A percentile compares a stretch with the other conserved stretches of the same genome.
These are phyloP conservation scores for Apis cerana DNA, from an alignment of 1,140 invertebrate genomes.

Conservation along the genomic window DNA sequence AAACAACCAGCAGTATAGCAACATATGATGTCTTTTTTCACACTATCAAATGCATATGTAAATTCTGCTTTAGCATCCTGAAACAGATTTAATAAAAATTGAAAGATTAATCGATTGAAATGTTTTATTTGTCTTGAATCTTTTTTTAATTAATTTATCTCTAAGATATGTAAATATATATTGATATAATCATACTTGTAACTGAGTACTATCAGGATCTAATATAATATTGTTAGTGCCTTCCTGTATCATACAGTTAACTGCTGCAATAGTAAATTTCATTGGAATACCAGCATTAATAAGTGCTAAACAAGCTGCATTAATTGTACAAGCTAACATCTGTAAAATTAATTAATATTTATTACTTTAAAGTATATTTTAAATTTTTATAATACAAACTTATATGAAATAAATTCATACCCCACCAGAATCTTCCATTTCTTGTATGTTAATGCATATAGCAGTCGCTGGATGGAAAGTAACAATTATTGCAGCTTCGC, in stretches of 20 bases:
- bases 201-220: constrained; percentile 83
- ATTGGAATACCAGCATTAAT: constrained; percentile 91
- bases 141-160: not conserved
- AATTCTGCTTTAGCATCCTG: constrained; percentile 82
- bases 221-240: constrained; percentile 84
- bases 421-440: constrained; percentile 92
- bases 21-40: constrained; percentile 84
- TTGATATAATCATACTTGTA: constrained; percentile 74
- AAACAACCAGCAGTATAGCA: constrained; percentile 87
- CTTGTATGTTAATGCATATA: constrained; percentile 91
- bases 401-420: constrained; percentile 80
- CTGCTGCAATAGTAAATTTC: constrained; percentile 90
- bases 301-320: constrained; percentile 90
- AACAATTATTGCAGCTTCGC: constrained; percentile 87
- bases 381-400: not conserved
- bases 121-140: not conserved
- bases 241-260: constrained; percentile 86
- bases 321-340: constrained; percentile 90
- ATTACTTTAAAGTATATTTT: not conserved
- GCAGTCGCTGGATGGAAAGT: constrained; percentile 89
- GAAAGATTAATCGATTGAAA: constrained; percentile 13
- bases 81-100: constrained; percentile 47
- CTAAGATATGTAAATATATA: constrained; percentile 12
- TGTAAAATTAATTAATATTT: constrained; percentile 73
- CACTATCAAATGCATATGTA: constrained; percentile 87